phyloP scores from a whole-genome alignment of 2,888 invertebrate species.

The Drosophila neonasuta region DNA sequence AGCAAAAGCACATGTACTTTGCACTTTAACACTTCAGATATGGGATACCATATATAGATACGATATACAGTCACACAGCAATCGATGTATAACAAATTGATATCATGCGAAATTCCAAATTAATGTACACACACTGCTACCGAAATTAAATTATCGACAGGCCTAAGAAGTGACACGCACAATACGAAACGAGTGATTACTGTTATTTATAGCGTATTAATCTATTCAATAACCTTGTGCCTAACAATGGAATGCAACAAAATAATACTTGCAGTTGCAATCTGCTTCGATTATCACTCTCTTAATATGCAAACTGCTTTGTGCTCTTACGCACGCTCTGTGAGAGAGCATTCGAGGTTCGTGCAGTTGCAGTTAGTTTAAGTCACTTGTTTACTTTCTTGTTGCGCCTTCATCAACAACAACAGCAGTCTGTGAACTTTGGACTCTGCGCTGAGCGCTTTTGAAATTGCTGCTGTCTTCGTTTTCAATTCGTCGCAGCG shows the following conservation, averaged over 20 bases:
- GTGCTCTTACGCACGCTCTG: background rate
- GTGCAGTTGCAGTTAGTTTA: slow-evolving; percentile 23
- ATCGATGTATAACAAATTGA: background rate
- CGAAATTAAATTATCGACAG: background rate
- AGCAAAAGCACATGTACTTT: slow-evolving; percentile 5
- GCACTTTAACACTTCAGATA: slow-evolving; percentile 1
- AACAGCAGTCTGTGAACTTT: slow-evolving; percentile 44
- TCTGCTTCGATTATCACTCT: background rate
- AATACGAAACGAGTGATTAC: background rate
- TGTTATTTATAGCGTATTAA: background rate
- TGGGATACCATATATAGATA: background rate
- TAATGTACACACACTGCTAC: background rate
- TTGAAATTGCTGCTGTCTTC: slow-evolving; percentile 8
- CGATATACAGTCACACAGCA: background rate
- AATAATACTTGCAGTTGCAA: background rate
- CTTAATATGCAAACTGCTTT: background rate
- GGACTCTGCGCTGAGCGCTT: slow-evolving; percentile 35
- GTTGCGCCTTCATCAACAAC: slow-evolving; percentile 32
- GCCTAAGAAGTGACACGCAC: background rate
- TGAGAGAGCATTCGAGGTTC: slow-evolving; percentile 37
- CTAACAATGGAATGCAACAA: background rate
- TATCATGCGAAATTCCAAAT: slow-evolving; percentile 14
- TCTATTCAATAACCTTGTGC: background rate
- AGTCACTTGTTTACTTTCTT: slow-evolving; percentile 49
- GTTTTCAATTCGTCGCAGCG: background rate